phyloP scores from a whole-genome alignment of 2,888 invertebrate genomes.

The Fragum sueziense region DNA sequence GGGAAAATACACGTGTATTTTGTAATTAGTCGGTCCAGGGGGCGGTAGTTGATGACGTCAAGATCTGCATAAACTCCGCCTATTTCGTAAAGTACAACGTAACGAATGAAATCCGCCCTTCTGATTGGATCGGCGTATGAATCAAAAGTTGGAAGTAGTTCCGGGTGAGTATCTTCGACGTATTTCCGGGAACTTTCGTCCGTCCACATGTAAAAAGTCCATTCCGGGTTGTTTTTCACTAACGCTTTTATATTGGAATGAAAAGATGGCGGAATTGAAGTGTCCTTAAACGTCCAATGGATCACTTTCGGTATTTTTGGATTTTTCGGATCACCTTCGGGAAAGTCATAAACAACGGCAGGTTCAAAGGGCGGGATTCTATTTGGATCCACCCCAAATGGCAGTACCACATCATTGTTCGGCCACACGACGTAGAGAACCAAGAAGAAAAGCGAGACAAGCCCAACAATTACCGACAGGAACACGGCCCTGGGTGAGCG shows the following conservation, averaged over 20 bases:
- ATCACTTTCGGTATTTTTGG: constrained; percentile 52
- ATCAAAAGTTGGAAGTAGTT: constrained; percentile 65
- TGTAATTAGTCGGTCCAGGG: constrained; percentile 60
- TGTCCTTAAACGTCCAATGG: constrained; percentile 43
- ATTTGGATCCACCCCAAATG: background rate
- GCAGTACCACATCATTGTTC: background rate
- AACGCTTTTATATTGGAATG: constrained; percentile 55
- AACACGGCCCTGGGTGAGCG: background rate
- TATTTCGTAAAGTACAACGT: constrained; percentile 73
- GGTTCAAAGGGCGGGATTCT: constrained; percentile 31
- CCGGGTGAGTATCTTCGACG: constrained; percentile 67
- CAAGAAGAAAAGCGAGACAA: background rate
- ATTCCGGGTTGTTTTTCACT: constrained; percentile 69
- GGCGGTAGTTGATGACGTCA: constrained; percentile 70
- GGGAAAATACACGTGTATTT: constrained; percentile 69
- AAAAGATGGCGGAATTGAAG: constrained; percentile 23
- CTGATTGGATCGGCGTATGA: constrained; percentile 67
- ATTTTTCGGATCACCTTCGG: background rate
- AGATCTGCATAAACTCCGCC: constrained; percentile 77
- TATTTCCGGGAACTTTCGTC: constrained; percentile 69
- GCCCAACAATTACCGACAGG: background rate
- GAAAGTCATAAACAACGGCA: constrained; percentile 27
- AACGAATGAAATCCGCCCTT: constrained; percentile 74
- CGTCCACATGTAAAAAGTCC: constrained; percentile 79
- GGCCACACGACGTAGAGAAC: constrained; percentile 16